Conservation (phyloP, 2,113 vertebrate species). For the Rhipidura dahli region DNA sequence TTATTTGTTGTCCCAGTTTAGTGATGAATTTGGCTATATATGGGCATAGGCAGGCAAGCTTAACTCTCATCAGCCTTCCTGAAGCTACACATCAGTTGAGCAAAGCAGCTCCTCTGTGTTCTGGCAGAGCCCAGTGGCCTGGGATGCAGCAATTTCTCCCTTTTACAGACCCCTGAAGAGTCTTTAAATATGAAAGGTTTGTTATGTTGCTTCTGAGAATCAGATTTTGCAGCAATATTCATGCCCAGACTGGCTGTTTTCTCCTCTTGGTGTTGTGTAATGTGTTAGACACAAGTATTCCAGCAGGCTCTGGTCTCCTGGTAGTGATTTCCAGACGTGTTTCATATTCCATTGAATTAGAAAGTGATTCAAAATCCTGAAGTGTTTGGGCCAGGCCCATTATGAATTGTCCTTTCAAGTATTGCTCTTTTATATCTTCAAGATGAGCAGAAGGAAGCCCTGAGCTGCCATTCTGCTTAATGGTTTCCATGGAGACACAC, state of each 20-base stretch:
- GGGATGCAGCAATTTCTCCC: background rate
- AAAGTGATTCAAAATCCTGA: background rate
- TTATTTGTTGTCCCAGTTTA: background rate
- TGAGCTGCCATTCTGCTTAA: background rate
- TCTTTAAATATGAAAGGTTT: background rate
- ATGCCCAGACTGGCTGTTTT: background rate
- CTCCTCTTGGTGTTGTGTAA: background rate
- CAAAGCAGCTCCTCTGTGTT: background rate
- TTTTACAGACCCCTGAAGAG: background rate
- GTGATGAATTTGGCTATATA: background rate
- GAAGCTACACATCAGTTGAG: background rate
- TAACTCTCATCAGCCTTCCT: background rate
- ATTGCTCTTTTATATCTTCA: background rate
- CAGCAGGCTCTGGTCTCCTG: background rate
- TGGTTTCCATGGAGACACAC: conserved; percentile 23
- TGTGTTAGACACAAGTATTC: background rate
- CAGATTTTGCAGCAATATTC: background rate
- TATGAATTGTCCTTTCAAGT: background rate
- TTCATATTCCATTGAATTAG: background rate
- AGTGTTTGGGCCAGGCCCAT: background rate
- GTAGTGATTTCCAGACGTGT: background rate
- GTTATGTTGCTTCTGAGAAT: background rate
- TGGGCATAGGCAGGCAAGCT: background rate
- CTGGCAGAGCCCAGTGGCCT: background rate
- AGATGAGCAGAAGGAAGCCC: background rate